Evolutionary conservation across 2,888 invertebrate species (phyloP).

Genomic region (Drosophila mettleri): DNA sequence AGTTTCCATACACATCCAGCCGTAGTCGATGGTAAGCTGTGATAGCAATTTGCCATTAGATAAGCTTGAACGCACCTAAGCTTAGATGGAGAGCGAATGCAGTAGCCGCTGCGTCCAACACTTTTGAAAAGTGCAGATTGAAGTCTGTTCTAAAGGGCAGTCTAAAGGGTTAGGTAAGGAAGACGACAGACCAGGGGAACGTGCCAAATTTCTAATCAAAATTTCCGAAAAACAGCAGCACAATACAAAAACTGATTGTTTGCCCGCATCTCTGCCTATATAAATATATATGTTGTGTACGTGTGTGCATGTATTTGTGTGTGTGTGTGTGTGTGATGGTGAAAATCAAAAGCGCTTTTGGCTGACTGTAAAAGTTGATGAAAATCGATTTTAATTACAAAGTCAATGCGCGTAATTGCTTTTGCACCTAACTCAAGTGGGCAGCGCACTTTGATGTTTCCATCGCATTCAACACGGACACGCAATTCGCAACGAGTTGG

Average conservation of each 20-base stretch:
- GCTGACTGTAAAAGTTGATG: conserved; percentile 64
- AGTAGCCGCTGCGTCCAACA: not conserved
- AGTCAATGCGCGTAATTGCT: conserved; percentile 78
- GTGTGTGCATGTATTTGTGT: not conserved
- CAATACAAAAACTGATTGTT: conserved; percentile 67
- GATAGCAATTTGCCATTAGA: not conserved
- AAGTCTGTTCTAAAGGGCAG: not conserved
- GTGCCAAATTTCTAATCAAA: conserved; percentile 75
- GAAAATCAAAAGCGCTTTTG: conserved; percentile 62
- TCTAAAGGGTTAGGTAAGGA: not conserved
- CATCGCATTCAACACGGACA: conserved; percentile 31
- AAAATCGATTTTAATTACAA: conserved; percentile 80
- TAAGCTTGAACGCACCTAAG: not conserved
- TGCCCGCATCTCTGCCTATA: conserved; percentile 16
- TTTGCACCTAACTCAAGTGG: conserved; percentile 74
- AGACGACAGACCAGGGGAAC: conserved; percentile 8
- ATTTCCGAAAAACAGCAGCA: conserved; percentile 66
- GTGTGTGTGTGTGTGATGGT: conserved; percentile 15
- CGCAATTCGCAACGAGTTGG: conserved; percentile 38
- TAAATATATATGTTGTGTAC: not conserved
- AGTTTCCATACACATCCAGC: not conserved
- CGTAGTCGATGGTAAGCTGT: not conserved
- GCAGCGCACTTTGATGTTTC: conserved; percentile 64
- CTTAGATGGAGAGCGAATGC: not conserved
- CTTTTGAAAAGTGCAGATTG: conserved; percentile 9